These are phyloP conservation scores for Rhingia campestris DNA, from an alignment of 2,888 invertebrate genomes.

Conservation along the genomic window DNA sequence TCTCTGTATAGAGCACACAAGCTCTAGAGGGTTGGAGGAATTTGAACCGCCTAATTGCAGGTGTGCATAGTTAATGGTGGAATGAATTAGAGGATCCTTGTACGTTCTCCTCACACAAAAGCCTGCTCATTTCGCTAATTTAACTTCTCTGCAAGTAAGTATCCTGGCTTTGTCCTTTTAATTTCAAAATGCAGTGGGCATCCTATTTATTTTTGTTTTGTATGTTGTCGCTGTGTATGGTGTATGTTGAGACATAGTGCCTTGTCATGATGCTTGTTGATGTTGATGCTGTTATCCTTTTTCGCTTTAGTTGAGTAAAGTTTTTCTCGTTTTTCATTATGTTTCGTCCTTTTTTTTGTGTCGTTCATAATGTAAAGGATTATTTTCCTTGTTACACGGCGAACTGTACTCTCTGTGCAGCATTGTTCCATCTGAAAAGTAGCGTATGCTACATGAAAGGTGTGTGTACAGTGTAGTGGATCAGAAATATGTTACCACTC, in stretches of 20 bases:
- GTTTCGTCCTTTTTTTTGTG: not conserved
- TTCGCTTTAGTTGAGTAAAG: conserved; percentile 42
- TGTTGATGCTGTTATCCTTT: conserved; percentile 42
- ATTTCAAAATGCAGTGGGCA: conserved; percentile 43
- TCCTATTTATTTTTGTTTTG: conserved; percentile 21
- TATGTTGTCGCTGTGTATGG: not conserved
- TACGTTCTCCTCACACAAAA: conserved; percentile 18
- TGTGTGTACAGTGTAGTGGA: conserved; percentile 55
- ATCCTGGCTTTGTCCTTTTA: conserved; percentile 64
- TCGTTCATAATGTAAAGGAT: conserved; percentile 42
- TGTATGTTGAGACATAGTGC: not conserved
- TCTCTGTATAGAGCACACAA: not conserved
- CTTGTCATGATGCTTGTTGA: conserved; percentile 41
- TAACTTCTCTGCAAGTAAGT: conserved; percentile 56
- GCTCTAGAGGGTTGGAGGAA: not conserved
- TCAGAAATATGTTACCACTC: conserved; percentile 72
- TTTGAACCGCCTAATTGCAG: conserved; percentile 55
- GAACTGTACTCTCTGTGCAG: conserved; percentile 19
- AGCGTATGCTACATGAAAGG: conserved; percentile 41
- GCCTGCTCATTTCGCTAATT: conserved; percentile 68
- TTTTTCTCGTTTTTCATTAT: conserved; percentile 11
- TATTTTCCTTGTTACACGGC: conserved; percentile 51
- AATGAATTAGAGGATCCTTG: conserved; percentile 35
- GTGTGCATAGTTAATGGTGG: conserved; percentile 40
- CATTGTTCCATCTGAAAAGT: conserved; percentile 48